A percentile compares a stretch with the other conserved stretches of the same genome.
Conservation (phyloP, 2,113 vertebrate species). For the Monopterus albus region DNA sequence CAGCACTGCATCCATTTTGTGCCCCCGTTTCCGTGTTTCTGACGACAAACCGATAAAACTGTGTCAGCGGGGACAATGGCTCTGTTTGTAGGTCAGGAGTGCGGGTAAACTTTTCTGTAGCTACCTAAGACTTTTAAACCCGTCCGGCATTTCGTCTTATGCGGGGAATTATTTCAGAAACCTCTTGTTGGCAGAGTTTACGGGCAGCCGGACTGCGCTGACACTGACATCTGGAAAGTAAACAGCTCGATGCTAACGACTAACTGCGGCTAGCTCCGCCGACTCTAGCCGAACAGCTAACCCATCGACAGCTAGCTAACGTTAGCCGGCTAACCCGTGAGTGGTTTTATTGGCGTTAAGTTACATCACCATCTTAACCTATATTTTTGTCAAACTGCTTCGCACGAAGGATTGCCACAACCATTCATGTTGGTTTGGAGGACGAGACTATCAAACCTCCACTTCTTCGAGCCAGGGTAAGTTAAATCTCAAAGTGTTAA, state of each 20-base stretch:
- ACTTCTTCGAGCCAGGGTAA: slow-evolving; percentile 55
- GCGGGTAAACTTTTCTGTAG: slow-evolving; percentile 57
- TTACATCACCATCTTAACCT: slow-evolving; percentile 33
- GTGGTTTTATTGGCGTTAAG: slow-evolving; percentile 3
- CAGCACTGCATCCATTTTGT: slow-evolving; percentile 82
- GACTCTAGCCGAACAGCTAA: slow-evolving; percentile 26
- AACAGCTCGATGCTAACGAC: slow-evolving; percentile 65
- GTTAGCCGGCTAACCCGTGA: slow-evolving; percentile 49
- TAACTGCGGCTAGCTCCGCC: slow-evolving; percentile 44
- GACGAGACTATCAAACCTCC: slow-evolving; percentile 14
- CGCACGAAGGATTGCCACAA: slow-evolving; percentile 25
- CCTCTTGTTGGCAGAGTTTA: not conserved
- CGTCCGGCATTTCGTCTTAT: not conserved
- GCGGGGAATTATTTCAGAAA: not conserved
- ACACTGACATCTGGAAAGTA: slow-evolving; percentile 74
- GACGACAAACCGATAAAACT: slow-evolving; percentile 61
- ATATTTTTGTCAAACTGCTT: not conserved
- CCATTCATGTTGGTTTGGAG: slow-evolving; percentile 72
- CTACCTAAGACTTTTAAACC: not conserved
- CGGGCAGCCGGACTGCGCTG: slow-evolving; percentile 26
- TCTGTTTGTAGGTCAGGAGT: slow-evolving; percentile 47
- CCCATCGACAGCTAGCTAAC: slow-evolving; percentile 31
- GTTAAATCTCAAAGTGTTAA: too few relatives aligned
- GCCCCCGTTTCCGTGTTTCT: slow-evolving; percentile 77
- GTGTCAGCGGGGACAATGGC: slow-evolving; percentile 56